These are phyloP conservation scores for Bathynomus jamesi DNA, from an alignment of 1,140 invertebrate species.

Conservation along the genomic window DNA sequence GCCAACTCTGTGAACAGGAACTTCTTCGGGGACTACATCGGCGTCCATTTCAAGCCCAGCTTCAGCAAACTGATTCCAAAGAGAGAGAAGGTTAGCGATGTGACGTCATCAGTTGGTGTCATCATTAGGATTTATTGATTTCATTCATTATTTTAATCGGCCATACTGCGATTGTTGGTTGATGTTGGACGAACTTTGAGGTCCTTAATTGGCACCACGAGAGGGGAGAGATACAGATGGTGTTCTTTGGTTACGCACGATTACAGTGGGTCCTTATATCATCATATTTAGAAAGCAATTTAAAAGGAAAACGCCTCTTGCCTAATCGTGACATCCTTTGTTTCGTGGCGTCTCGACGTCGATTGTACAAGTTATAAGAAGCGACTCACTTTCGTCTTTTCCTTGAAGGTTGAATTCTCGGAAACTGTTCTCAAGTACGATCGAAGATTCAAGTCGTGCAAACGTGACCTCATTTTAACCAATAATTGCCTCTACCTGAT, in stretches of 20 bases:
- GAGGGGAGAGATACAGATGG: too few relatives aligned
- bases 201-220: too few relatives aligned
- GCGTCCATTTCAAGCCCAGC: slow-evolving; percentile 56
- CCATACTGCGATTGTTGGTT: neutral
- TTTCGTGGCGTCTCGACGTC: too few relatives aligned
- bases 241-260: too few relatives aligned
- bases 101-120: neutral
- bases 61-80: slow-evolving; percentile 53
- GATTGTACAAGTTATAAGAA: too few relatives aligned
- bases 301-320: too few relatives aligned
- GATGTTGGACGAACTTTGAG: too few relatives aligned
- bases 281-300: too few relatives aligned
- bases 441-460: slow-evolving; percentile 56
- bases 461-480: slow-evolving; percentile 62
- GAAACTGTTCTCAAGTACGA: slow-evolving; percentile 63
- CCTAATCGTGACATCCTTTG: too few relatives aligned
- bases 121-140: neutral
- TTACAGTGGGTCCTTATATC: too few relatives aligned
- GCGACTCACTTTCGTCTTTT: neutral
- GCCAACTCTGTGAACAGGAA: slow-evolving; percentile 59
- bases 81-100: slow-evolving; percentile 53
- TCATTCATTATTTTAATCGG: neutral
- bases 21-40: slow-evolving; percentile 68
- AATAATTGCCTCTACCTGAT: slow-evolving; percentile 55
- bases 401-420: slow-evolving; percentile 51